Base-by-base conservation (phyloP, 2,888 invertebrate species). In the Synanthedon andrenaeformis region DNA sequence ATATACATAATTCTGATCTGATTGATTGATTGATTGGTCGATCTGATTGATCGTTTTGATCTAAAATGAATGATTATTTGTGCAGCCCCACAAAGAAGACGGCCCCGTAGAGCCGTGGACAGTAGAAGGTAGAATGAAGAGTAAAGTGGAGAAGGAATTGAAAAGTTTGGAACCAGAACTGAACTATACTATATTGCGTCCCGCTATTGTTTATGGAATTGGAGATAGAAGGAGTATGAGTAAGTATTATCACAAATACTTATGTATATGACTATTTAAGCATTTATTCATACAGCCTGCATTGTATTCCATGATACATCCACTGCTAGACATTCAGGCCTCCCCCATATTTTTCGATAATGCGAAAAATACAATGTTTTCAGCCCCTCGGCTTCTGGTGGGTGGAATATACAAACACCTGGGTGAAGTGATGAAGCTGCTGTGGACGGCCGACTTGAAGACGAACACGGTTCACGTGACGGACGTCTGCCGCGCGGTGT, bases 331-430 rank as follows among this genome's bases (percentile, higher is more conserved):
- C 19, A 23, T 23, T 2, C 2, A 17, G 17, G 17, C 17, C 17
- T 17, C 17, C 17, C 17, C 17, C 2, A 23, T 23, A 23, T 23
- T 23, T 23, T 23, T 5, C 23, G 5, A 23, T 23, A 23, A 2
- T 28, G 28, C 28, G 2, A 10, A 35, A 35, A 35, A 35, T 35
- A 3, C 3, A 35, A 35, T 35, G 10, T 56, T 53, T 53, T 12
- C 79, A 95, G 95, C 94, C 58, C 96, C 96, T 0, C 91, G 96
- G 50, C 89, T 97, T 53, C 91, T 97, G 42, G 92, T 95, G 66
- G 96, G 96, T 55, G 94, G 94, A 45, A 92, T 97, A 59, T 97
- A 97, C 82, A 95, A 94, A 72, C 92, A 95, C 70, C 87, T 96
- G 41, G 91, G 92, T 42, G 96, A 97, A 80, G 94, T 94, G 59